Evolutionary conservation across 1,140 invertebrate species (phyloP).

Genomic region (Lutraria rhynchaena): DNA sequence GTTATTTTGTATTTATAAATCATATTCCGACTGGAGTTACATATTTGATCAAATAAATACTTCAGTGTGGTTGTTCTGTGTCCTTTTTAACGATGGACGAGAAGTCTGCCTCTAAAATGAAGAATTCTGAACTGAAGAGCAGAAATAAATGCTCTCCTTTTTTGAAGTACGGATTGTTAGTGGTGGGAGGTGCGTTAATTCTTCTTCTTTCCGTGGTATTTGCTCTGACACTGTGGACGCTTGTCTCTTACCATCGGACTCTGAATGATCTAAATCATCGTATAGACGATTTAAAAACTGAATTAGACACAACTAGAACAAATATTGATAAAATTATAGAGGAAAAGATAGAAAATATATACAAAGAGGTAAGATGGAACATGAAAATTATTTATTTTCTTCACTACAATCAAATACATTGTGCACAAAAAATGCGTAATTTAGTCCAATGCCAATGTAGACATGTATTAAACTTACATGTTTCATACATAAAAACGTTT

Average conservation of each 20-base stretch:
- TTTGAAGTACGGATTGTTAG: constrained; percentile 1
- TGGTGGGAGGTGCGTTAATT: background rate
- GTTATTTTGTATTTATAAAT: too few relatives aligned
- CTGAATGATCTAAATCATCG: constrained; percentile 20
- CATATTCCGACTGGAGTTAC: too few relatives aligned
- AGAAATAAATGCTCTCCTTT: constrained; percentile 5
- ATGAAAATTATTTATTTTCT: too few relatives aligned
- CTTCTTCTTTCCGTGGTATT: constrained; percentile 17
- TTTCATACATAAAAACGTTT: too few relatives aligned
- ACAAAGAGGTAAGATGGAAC: constrained; percentile 24
- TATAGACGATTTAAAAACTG: constrained; percentile 21
- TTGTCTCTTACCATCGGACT: constrained; percentile 40
- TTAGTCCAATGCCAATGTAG: too few relatives aligned
- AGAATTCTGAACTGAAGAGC: background rate
- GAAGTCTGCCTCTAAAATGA: background rate
- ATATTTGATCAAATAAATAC: too few relatives aligned
- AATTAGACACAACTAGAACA: constrained; percentile 33
- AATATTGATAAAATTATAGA: constrained; percentile 51
- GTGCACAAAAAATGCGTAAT: too few relatives aligned
- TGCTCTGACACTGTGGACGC: constrained; percentile 25
- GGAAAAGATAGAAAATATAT: constrained; percentile 40
- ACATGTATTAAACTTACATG: too few relatives aligned
- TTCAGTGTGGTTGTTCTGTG: too few relatives aligned
- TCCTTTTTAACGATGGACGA: constrained; percentile 13
- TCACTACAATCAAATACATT: too few relatives aligned